phyloP scores from a whole-genome alignment of 2,888 invertebrate genomes.

The Protodeltote pygarga region DNA sequence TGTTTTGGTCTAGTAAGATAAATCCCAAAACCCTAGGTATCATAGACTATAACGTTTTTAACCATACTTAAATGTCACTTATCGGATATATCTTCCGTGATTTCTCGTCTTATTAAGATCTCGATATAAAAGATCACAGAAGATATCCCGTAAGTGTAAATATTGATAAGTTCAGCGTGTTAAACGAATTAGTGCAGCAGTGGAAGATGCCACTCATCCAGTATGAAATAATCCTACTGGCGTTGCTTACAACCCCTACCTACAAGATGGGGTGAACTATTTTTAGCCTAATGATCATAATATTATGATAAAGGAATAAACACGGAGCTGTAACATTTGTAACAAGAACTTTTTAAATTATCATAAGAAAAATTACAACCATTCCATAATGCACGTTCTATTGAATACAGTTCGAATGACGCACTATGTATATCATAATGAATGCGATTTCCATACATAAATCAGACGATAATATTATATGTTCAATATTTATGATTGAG shows the following conservation, averaged over 20 bases:
- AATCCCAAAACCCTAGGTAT: background rate
- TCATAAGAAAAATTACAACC: conserved; percentile 1
- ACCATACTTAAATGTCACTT: too few species aligned
- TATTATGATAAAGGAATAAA: conserved; percentile 30
- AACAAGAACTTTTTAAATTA: background rate
- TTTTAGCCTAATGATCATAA: conserved; percentile 19
- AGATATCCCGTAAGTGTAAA: too few species aligned
- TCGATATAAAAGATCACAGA: too few species aligned
- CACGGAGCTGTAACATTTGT: background rate
- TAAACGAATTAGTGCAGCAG: conserved; percentile 9
- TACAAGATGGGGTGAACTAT: conserved; percentile 21
- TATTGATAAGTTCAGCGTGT: too few species aligned
- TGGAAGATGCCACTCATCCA: conserved; percentile 10
- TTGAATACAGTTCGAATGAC: too few species aligned
- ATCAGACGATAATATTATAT: conserved; percentile 11
- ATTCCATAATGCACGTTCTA: conserved; percentile 13
- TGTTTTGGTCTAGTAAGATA: background rate
- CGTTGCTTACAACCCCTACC: background rate
- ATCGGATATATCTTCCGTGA: too few species aligned
- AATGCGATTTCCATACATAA: conserved; percentile 16
- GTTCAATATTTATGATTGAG: conserved; percentile 20
- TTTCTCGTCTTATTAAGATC: too few species aligned
- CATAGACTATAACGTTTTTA: too few species aligned
- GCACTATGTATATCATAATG: conserved; percentile 5
- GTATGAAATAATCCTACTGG: conserved; percentile 10